Percentiles rank a stretch among this genome's conserved stretches.
These are phyloP conservation scores for Meandrusa payeni DNA, from an alignment of 2,888 invertebrate genomes.

Conservation along the genomic window DNA sequence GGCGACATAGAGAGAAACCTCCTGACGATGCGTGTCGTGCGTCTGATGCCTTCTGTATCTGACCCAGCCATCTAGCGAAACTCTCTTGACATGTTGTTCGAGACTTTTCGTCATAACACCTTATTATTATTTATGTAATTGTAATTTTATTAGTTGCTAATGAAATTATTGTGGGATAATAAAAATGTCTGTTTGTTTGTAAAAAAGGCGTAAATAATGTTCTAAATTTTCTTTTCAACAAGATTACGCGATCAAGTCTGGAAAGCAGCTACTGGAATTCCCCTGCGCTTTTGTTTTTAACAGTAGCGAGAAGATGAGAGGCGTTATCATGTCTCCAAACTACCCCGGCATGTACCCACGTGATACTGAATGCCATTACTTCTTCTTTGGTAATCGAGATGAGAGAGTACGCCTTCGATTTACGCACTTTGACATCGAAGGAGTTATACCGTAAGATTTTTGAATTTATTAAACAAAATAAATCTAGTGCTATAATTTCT, in stretches of 20 bases:
- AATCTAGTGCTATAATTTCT: too few species aligned
- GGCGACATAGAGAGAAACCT: too few species aligned
- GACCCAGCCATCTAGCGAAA: too few species aligned
- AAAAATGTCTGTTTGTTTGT: too few species aligned
- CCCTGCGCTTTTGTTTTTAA: slow-evolving; percentile 95
- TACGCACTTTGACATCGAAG: slow-evolving; percentile 96
- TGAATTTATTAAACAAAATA: background rate
- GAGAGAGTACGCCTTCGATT: slow-evolving; percentile 92
- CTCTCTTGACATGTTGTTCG: too few species aligned
- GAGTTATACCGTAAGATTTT: slow-evolving; percentile 92
- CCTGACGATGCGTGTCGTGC: too few species aligned
- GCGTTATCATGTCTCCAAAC: slow-evolving; percentile 93
- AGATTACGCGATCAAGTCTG: slow-evolving; percentile 94
- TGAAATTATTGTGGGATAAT: too few species aligned
- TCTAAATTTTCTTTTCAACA: slow-evolving; percentile 4
- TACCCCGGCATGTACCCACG: slow-evolving; percentile 94
- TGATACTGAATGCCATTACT: slow-evolving; percentile 94
- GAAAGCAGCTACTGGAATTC: slow-evolving; percentile 86
- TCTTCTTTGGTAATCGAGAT: slow-evolving; percentile 89
- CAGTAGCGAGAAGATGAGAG: slow-evolving; percentile 87
- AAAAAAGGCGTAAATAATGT: too few species aligned
- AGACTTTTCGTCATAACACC: too few species aligned
- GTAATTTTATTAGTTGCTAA: too few species aligned
- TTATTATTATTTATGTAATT: too few species aligned
- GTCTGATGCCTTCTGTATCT: too few species aligned